phyloP scores from a whole-genome alignment of 2,888 invertebrate species.

The Cosmopolites sordidus region DNA sequence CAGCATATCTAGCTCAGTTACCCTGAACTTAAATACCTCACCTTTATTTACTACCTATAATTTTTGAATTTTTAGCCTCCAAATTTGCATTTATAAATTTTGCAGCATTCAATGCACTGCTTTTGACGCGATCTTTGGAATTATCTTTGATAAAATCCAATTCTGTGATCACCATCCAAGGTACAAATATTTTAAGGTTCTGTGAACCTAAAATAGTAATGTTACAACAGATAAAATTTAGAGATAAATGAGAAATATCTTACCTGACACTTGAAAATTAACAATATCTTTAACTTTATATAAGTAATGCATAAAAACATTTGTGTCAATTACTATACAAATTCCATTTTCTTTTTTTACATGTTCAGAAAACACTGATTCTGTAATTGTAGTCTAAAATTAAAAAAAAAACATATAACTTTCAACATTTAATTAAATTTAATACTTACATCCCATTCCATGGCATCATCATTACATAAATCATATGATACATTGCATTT shows the following conservation, averaged over 20 bases:
- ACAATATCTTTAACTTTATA: constrained; percentile 44
- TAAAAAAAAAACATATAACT: neutral
- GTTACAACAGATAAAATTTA: neutral
- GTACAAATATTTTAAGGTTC: constrained; percentile 51
- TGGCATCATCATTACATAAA: neutral
- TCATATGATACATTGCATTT: neutral
- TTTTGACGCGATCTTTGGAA: constrained; percentile 24
- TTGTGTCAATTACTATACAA: constrained; percentile 52
- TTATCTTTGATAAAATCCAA: constrained; percentile 54
- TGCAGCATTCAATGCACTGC: constrained; percentile 47
- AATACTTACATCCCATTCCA: neutral
- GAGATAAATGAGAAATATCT: neutral
- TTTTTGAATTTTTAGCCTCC: constrained; percentile 40
- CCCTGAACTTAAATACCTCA: neutral
- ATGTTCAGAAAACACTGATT: neutral
- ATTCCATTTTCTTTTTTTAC: constrained; percentile 26
- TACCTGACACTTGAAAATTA: constrained; percentile 31
- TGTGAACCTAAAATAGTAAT: constrained; percentile 32
- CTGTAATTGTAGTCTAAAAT: neutral
- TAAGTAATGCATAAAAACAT: constrained; percentile 49
- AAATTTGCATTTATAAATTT: constrained; percentile 54
- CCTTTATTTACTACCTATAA: constrained; percentile 28
- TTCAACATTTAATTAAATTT: neutral
- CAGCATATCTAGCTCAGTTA: neutral
- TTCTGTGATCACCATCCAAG: constrained; percentile 60